Conservation (phyloP, 2,113 vertebrate species). For the Gallinago jamesoni region DNA sequence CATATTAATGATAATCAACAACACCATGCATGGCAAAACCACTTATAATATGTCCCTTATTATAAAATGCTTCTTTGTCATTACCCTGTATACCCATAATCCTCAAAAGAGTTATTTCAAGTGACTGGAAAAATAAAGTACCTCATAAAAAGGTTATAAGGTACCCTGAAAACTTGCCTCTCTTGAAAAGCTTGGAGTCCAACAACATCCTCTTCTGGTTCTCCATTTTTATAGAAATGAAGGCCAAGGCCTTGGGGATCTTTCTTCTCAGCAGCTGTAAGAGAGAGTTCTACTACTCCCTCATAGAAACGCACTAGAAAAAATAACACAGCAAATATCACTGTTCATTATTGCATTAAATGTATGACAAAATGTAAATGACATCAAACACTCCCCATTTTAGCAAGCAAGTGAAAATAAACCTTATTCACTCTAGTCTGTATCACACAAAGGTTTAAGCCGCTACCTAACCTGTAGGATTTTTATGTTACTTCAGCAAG, state of each 20-base stretch:
- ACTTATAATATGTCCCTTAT: background rate
- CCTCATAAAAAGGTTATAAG: background rate
- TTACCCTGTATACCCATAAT: background rate
- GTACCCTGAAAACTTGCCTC: conserved; percentile 71
- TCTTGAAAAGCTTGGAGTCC: conserved; percentile 95
- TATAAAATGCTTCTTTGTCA: background rate
- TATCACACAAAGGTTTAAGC: background rate
- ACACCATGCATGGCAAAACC: background rate
- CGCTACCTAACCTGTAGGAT: background rate
- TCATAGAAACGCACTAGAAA: conserved; percentile 93
- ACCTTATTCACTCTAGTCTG: background rate
- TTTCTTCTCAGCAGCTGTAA: conserved; percentile 92
- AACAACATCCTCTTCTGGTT: conserved; percentile 91
- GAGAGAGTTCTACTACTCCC: conserved; percentile 92
- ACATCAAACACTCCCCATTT: background rate
- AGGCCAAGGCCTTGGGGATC: conserved; percentile 95
- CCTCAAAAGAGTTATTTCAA: background rate
- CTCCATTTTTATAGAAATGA: conserved; percentile 97
- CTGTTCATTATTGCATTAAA: background rate
- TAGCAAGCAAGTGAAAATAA: background rate
- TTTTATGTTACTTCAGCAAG: background rate
- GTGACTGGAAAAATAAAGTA: background rate
- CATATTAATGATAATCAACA: background rate
- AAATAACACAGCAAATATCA: background rate
- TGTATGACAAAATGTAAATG: background rate